phyloP scores from a whole-genome alignment of 2,888 invertebrate species.

The Camptogramma bilineatum region DNA sequence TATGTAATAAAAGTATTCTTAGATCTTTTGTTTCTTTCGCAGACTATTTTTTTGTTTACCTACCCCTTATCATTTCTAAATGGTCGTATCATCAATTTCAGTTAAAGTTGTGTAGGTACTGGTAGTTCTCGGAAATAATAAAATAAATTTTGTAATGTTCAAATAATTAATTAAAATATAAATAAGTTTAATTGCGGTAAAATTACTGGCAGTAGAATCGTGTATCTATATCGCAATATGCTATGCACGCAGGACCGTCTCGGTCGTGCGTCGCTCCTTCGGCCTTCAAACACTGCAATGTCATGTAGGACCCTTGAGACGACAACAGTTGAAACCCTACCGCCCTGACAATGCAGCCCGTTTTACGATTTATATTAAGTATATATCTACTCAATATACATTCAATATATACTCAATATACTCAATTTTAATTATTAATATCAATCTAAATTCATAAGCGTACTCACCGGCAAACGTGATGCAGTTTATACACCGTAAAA shows the following conservation, averaged over 20 bases:
- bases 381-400: not conserved
- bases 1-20: not conserved
- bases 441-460: conserved; percentile 4
- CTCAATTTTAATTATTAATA: not conserved
- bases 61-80: not conserved
- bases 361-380: not conserved
- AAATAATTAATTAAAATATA: too few species aligned
- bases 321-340: conserved; percentile 35
- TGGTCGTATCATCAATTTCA: not conserved
- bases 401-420: not conserved
- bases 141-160: too few species aligned
- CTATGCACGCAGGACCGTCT: conserved; percentile 59
- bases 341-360: not conserved
- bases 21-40: not conserved
- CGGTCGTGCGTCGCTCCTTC: conserved; percentile 53
- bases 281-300: conserved; percentile 62
- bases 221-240: conserved; percentile 42
- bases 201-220: conserved; percentile 27
- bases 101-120: too few species aligned
- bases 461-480: conserved; percentile 32
- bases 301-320: conserved; percentile 48
- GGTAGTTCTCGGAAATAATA: too few species aligned
- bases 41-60: not conserved
- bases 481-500: conserved; percentile 38
- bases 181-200: conserved; percentile 24